A percentile compares a stretch with the other conserved stretches of the same genome.
Evolutionary conservation across 1,140 invertebrate species (phyloP).

Genomic region (Sipha flava): DNA sequence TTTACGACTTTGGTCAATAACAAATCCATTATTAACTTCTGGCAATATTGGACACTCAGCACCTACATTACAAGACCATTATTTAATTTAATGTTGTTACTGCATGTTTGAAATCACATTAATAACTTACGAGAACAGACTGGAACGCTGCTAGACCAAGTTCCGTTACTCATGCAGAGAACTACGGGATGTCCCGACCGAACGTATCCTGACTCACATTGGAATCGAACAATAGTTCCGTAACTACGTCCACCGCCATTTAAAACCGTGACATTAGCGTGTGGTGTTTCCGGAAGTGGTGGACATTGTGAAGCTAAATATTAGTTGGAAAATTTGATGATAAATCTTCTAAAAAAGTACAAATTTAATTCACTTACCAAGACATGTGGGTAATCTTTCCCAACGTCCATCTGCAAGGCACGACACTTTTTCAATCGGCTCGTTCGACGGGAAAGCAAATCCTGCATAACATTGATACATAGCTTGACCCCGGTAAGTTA

Average conservation of each 20-base stretch:
- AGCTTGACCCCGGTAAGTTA: constrained; percentile 83
- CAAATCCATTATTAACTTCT: constrained; percentile 65
- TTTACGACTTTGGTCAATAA: constrained; percentile 61
- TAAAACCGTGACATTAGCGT: constrained; percentile 78
- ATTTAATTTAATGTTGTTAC: background rate
- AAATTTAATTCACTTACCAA: constrained; percentile 51
- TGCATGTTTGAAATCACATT: background rate
- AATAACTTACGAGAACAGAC: constrained; percentile 66
- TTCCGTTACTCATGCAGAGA: constrained; percentile 91
- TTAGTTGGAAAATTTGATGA: background rate
- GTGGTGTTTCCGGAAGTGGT: constrained; percentile 75
- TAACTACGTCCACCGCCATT: constrained; percentile 90
- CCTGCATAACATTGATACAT: constrained; percentile 95
- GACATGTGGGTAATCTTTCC: constrained; percentile 82
- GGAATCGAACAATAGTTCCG: constrained; percentile 88
- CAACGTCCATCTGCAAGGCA: constrained; percentile 80
- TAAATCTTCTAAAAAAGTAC: background rate
- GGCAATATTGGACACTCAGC: constrained; percentile 74
- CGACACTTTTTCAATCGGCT: constrained; percentile 79
- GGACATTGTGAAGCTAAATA: constrained; percentile 79
- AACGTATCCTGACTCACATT: constrained; percentile 88
- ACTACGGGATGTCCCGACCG: constrained; percentile 80
- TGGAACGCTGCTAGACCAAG: constrained; percentile 88
- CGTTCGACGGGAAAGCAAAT: constrained; percentile 81
- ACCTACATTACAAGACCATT: background rate